phyloP scores from a whole-genome alignment of 2,888 invertebrate species.

The Dryococelus australis region DNA sequence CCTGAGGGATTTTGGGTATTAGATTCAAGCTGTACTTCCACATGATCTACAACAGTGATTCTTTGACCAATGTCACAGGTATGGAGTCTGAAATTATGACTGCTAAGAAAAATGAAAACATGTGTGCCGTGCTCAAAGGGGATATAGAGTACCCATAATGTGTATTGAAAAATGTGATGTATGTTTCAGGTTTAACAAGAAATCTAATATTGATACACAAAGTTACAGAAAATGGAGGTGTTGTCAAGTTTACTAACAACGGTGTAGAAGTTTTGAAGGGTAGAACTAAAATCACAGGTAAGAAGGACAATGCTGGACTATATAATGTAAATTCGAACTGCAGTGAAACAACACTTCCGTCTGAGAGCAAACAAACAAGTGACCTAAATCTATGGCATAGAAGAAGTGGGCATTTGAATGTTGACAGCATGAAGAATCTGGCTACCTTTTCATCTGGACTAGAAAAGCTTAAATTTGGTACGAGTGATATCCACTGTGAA shows the following conservation, averaged over 20 bases:
- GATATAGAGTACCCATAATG: background rate
- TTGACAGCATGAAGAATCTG: background rate
- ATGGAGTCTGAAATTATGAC: background rate
- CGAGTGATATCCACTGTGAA: background rate
- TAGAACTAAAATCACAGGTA: no score
- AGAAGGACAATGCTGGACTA: no score
- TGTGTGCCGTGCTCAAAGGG: background rate
- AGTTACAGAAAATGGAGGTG: no score
- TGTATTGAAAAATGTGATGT: background rate
- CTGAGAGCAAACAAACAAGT: no score
- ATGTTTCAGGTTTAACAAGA: no score
- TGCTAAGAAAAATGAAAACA: no score
- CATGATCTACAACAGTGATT: background rate
- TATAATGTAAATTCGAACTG: no score
- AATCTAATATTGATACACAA: no score
- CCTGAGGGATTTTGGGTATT: background rate
- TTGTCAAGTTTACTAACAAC: no score
- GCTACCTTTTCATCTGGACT: background rate
- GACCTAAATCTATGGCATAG: no score
- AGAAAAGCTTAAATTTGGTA: background rate
- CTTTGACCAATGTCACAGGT: background rate
- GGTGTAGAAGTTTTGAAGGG: no score
- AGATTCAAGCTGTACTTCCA: background rate
- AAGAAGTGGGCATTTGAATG: background rate
- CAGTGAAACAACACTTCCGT: no score